These are phyloP conservation scores for Leptogaster cylindrica DNA, from an alignment of 2,888 invertebrate species.

Conservation along the genomic window DNA sequence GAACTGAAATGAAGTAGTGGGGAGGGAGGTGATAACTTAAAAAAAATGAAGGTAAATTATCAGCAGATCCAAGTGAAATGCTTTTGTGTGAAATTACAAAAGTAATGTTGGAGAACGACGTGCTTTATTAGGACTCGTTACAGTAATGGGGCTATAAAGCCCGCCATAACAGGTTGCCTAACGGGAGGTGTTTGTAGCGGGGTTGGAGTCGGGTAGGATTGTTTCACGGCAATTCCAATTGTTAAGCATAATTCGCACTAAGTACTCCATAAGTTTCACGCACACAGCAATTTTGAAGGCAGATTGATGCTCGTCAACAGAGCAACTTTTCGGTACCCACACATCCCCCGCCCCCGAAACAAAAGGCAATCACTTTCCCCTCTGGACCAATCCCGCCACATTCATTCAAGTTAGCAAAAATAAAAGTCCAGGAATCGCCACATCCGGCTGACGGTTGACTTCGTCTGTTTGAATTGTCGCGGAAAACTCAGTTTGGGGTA, in stretches of 20 bases:
- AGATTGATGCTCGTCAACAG: conserved; percentile 34
- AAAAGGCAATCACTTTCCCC: too few relatives aligned
- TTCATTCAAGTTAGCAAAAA: too few relatives aligned
- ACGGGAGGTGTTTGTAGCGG: conserved; percentile 23
- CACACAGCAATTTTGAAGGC: conserved; percentile 13
- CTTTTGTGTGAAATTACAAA: not conserved
- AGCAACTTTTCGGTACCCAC: too few relatives aligned
- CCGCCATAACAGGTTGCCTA: conserved; percentile 41
- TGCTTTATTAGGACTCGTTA: conserved; percentile 46
- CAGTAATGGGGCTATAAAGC: conserved; percentile 44
- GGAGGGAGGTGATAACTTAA: too few relatives aligned
- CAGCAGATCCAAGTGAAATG: conserved; percentile 3
- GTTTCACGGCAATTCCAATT: conserved; percentile 25
- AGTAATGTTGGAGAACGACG: conserved; percentile 37
- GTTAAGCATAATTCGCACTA: conserved; percentile 31
- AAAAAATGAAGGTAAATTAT: conserved; percentile 9
- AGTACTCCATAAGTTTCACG: conserved; percentile 29
- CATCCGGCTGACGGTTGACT: too few relatives aligned
- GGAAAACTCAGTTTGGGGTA: too few relatives aligned
- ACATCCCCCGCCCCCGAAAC: too few relatives aligned
- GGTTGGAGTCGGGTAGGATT: conserved; percentile 11
- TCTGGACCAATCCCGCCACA: too few relatives aligned
- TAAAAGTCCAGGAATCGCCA: too few relatives aligned
- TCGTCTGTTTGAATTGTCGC: too few relatives aligned
- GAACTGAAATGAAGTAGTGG: too few relatives aligned